These are phyloP conservation scores for Cyphomyrmex costatus DNA, from an alignment of 1,140 invertebrate genomes.

Conservation along the genomic window DNA sequence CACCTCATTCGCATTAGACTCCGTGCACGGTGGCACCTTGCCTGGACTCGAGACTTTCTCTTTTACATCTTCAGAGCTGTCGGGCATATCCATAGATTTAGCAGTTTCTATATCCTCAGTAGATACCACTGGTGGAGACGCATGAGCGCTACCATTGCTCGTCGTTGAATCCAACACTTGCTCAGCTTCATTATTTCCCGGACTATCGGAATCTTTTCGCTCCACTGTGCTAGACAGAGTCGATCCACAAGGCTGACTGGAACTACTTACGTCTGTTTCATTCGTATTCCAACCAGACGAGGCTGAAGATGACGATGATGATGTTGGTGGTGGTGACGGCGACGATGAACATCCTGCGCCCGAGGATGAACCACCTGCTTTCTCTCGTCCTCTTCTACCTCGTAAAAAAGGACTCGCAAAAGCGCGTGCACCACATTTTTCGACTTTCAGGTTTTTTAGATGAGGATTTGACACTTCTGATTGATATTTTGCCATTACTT, in stretches of 20 bases:
- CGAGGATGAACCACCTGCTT: conserved; percentile 75
- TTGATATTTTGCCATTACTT: conserved; percentile 90
- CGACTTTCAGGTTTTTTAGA: conserved; percentile 71
- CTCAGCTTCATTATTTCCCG: conserved; percentile 83
- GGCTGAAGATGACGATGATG: conserved; percentile 52
- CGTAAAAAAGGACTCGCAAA: conserved; percentile 78
- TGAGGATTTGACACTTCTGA: conserved; percentile 70
- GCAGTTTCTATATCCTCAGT: conserved; percentile 79
- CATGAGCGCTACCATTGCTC: conserved; percentile 86
- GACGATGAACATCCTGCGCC: conserved; percentile 81
- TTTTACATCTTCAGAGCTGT: conserved; percentile 88
- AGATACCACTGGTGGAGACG: conserved; percentile 70
- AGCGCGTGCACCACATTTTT: conserved; percentile 65
- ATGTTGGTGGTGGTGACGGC: conserved; percentile 34
- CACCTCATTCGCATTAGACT: conserved; percentile 73
- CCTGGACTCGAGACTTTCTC: conserved; percentile 86
- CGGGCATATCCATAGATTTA: conserved; percentile 85
- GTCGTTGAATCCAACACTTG: conserved; percentile 86
- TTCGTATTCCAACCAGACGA: conserved; percentile 80
- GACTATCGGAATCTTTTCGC: conserved; percentile 72
- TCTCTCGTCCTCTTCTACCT: conserved; percentile 76
- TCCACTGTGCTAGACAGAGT: conserved; percentile 70
- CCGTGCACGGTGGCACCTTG: conserved; percentile 78
- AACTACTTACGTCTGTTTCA: conserved; percentile 85
- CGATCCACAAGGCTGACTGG: conserved; percentile 82